Percentiles rank a stretch among this genome's conserved stretches.
phyloP scores from a whole-genome alignment of 2,888 invertebrate species.

The Omphaloscelis lunosa region DNA sequence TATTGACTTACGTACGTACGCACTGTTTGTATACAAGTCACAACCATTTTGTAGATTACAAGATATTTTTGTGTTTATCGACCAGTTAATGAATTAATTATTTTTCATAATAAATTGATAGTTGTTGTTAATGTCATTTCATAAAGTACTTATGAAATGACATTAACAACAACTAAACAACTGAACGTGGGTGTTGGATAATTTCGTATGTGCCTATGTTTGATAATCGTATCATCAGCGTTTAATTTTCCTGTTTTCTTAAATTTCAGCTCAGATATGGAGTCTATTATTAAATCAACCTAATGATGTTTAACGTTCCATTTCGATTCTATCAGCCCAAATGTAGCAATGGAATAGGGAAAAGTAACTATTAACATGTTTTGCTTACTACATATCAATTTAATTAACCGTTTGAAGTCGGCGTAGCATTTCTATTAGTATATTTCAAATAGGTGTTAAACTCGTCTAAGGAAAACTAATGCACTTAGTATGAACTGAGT shows the following conservation, averaged over 20 bases:
- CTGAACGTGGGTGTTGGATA: conserved; percentile 1
- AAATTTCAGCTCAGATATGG: not conserved
- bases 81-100: conserved; percentile 52
- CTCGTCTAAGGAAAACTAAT: conserved; percentile 41
- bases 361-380: conserved; percentile 11
- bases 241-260: conserved; percentile 21
- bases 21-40: conserved; percentile 57
- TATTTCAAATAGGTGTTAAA: conserved; percentile 40
- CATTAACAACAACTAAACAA: no score
- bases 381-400: not conserved
- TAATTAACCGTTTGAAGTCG: conserved; percentile 19
- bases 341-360: not conserved
- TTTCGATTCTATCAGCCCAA: not conserved
- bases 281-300: not conserved
- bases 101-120: conserved; percentile 44
- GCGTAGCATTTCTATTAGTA: conserved; percentile 42
- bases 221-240: not conserved
- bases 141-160: conserved; percentile 30
- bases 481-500: conserved; percentile 14
- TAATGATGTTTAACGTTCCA: not conserved
- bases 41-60: conserved; percentile 41
- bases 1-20: conserved; percentile 56
- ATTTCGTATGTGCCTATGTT: conserved; percentile 6
- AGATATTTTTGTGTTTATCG: conserved; percentile 59
- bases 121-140: conserved; percentile 33